These are phyloP conservation scores for Buphagus erythrorhynchus DNA, from an alignment of 2,797 vertebrate species.

Conservation along the genomic window DNA sequence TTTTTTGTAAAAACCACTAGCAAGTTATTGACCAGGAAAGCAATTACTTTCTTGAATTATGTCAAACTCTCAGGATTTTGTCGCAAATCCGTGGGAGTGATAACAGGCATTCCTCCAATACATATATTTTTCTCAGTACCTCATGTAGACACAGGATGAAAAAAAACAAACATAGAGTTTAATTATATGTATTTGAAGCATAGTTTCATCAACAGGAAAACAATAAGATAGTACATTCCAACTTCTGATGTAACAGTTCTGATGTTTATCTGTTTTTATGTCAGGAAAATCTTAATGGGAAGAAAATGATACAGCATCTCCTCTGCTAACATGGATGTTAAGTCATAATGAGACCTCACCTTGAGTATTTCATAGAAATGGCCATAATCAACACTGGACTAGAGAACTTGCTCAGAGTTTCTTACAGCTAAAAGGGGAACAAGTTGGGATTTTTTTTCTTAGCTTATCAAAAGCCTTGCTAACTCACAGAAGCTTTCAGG, in stretches of 20 bases:
- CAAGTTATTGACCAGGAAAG: background rate
- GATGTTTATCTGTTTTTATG: background rate
- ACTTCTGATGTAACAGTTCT: background rate
- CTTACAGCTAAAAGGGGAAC: background rate
- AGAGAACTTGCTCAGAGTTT: background rate
- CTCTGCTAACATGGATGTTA: background rate
- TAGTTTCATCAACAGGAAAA: background rate
- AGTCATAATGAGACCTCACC: background rate
- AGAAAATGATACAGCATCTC: background rate
- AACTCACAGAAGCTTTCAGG: constrained; percentile 3
- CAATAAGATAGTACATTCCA: background rate
- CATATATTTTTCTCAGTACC: background rate
- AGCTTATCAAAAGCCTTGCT: background rate
- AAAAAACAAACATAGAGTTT: background rate
- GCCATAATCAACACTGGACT: background rate
- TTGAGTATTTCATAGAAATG: background rate
- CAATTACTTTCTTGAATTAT: background rate
- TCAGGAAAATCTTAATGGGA: background rate
- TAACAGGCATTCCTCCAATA: background rate
- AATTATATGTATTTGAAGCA: background rate
- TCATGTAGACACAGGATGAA: background rate
- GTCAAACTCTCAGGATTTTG: background rate
- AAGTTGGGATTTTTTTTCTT: background rate
- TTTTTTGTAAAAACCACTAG: background rate
- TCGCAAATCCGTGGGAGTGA: background rate